Base-by-base conservation (phyloP, 2,113 vertebrate species). In the Ictidomys tridecemlineatus region DNA sequence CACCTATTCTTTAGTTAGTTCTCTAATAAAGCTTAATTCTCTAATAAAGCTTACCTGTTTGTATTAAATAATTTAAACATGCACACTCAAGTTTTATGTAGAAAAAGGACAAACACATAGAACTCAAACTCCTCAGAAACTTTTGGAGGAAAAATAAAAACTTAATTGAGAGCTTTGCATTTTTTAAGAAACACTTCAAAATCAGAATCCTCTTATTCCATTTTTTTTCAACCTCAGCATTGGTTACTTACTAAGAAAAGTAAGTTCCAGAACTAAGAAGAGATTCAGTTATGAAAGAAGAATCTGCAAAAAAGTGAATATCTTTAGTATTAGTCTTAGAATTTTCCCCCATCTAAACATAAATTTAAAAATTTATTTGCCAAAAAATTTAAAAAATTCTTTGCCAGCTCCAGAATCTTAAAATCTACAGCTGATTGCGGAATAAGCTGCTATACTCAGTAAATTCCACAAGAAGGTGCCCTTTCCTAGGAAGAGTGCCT, bases 401-500 rank as follows among this genome's bases (percentile, higher is more conserved):
- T 78, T 89, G 39, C 45, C 61, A 56, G 16, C 37, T 91, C 45
- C 34, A 32, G 22, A 32, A 72, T 58, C 39, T 77, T 67, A 61
- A 84, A 63, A 84, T 45, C 53, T 20, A 77, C 18, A 45, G 28
- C 5, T 67, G 11, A 53, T 42, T 26, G 6, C 1, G 10, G 16
- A 93, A 93, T 51, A 89, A 94, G 30, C 74, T 97, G 98, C 79
- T 78, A 42, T 98, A 30, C n/a, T 89, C 89, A 95, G 26, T 76
- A 10, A 5, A 13, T 1, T 96, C 98, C 98, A 98, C 98, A 98
- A 98, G 98, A 97, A 61, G 98, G 98, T 92, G 98, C 98, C 96
- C 96, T 92, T 95, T 89, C 73, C 85, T 83, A 95, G 89, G 92
- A 97, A 95, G 97, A 12, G 26, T 76, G 73, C 76, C 85, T 67